Evolutionary conservation across 2,113 vertebrate species (phyloP).

Genomic region (Sinocyclocheilus rhinocerous): DNA sequence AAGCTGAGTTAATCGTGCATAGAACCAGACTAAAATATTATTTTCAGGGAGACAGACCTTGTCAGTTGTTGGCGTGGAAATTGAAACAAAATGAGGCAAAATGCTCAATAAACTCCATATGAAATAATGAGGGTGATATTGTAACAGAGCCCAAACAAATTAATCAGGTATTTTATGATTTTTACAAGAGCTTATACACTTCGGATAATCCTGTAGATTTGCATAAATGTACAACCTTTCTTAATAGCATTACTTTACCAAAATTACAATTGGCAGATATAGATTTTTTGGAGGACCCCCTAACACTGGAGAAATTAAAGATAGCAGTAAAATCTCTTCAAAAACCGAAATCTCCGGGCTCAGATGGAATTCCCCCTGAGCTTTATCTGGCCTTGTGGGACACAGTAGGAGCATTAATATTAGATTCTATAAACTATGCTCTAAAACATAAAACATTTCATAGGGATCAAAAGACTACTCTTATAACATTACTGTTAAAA

Average conservation of each 20-base stretch:
- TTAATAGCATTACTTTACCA: neutral
- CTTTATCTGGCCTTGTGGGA: neutral
- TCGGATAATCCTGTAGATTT: neutral
- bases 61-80: neutral
- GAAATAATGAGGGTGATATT: neutral
- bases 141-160: neutral
- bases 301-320: neutral
- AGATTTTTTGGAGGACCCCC: neutral
- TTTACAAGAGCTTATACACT: neutral
- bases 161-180: neutral
- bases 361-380: neutral
- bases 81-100: neutral
- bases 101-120: neutral
- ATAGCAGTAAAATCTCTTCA: neutral
- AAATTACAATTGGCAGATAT: neutral
- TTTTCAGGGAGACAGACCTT: neutral
- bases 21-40: neutral
- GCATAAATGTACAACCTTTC: neutral
- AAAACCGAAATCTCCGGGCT: neutral
- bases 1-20: neutral
- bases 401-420: neutral
- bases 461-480: neutral
- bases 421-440: neutral
- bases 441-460: neutral
- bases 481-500: neutral